Evolutionary conservation across 2,888 invertebrate genomes (phyloP).

Genomic region (Itoplectis maculator): DNA sequence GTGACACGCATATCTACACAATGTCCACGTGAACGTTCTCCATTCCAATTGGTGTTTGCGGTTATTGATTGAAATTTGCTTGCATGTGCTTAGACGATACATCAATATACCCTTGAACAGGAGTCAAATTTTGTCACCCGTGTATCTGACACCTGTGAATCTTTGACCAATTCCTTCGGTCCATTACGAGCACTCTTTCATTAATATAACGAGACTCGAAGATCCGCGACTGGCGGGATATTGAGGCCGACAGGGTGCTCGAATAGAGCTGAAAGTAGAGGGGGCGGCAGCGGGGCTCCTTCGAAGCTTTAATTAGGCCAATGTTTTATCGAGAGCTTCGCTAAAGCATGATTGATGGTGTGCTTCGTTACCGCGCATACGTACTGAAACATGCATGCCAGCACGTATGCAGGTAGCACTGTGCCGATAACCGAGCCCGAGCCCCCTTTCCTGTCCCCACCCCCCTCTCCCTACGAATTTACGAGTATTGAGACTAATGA

Average conservation of each 20-base stretch:
- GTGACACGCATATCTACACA: background rate
- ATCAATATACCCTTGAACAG: background rate
- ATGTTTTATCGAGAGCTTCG: slow-evolving; percentile 70
- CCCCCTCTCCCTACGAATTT: slow-evolving; percentile 4
- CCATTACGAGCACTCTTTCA: slow-evolving; percentile 16
- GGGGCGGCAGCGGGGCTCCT: slow-evolving; percentile 10
- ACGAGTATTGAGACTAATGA: slow-evolving; percentile 19
- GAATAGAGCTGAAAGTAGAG: slow-evolving; percentile 25
- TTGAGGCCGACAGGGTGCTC: slow-evolving; percentile 26
- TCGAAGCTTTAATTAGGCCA: slow-evolving; percentile 69
- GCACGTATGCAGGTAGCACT: slow-evolving; percentile 1
- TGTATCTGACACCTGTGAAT: background rate
- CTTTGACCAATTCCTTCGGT: slow-evolving; percentile 20
- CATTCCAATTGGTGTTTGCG: slow-evolving; percentile 38
- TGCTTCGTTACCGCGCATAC: slow-evolving; percentile 55
- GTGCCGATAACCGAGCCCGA: slow-evolving; percentile 26
- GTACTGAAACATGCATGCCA: slow-evolving; percentile 51
- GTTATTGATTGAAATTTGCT: slow-evolving; percentile 27
- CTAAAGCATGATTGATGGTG: slow-evolving; percentile 73
- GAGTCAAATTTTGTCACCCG: background rate
- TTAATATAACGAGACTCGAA: slow-evolving; percentile 45
- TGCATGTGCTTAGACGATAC: background rate
- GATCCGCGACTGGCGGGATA: slow-evolving; percentile 27
- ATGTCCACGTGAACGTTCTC: background rate
- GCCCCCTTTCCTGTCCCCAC: background rate